Conservation (phyloP, 1,140 invertebrate species). For the Drosophila orena region DNA sequence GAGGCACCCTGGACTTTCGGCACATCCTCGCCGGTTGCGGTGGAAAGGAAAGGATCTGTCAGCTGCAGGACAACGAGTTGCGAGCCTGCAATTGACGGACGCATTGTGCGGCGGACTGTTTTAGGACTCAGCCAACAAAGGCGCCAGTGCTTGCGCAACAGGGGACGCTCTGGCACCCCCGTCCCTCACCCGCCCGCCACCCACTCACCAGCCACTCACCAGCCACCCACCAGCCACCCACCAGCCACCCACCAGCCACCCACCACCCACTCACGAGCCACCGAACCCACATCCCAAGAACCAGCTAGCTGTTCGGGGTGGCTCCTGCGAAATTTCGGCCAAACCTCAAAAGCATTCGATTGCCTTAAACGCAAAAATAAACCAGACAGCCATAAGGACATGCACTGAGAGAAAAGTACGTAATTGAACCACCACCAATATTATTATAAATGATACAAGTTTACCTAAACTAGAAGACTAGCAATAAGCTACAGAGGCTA, state of each 20-base stretch:
- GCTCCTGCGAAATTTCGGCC: conserved; percentile 56
- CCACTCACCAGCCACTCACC: no score
- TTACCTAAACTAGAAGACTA: not conserved
- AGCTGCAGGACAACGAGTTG: conserved; percentile 48
- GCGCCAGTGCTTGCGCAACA: conserved; percentile 65
- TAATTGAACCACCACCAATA: no score
- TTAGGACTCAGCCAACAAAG: conserved; percentile 73
- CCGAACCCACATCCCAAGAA: not conserved
- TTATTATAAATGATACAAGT: no score
- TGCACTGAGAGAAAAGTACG: conserved; percentile 12
- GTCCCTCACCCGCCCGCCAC: no score
- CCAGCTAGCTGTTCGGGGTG: conserved; percentile 32
- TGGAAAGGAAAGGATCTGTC: conserved; percentile 62
- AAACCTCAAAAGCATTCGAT: conserved; percentile 44
- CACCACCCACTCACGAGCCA: not conserved
- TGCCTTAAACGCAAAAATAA: conserved; percentile 66
- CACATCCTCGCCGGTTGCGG: conserved; percentile 15
- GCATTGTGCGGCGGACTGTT: conserved; percentile 75
- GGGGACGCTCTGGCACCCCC: conserved; percentile 44
- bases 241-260: not conserved
- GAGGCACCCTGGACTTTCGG: conserved; percentile 25
- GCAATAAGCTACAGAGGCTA: no score
- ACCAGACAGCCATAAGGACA: conserved; percentile 52
- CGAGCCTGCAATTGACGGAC: conserved; percentile 73
- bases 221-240: not conserved